phyloP scores from a whole-genome alignment of 2,113 vertebrate species.

The Cercocebus atys region DNA sequence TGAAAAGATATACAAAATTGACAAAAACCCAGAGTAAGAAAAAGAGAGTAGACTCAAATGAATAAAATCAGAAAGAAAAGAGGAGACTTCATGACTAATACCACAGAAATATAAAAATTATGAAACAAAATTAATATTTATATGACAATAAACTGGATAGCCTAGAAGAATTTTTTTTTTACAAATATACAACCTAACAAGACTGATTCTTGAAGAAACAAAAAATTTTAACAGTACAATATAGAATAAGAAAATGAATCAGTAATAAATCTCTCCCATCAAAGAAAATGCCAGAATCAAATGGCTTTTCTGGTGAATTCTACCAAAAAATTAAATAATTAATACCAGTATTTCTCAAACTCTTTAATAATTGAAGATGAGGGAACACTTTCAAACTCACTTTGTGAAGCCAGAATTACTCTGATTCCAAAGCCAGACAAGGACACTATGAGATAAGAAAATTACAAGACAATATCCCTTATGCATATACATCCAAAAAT shows the following conservation, averaged over 20 bases:
- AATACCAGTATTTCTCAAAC: background rate
- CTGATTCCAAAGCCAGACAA: no score
- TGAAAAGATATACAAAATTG: background rate
- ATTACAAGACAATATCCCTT: no score
- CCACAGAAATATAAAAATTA: background rate
- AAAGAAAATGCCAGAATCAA: background rate
- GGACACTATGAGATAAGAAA: no score
- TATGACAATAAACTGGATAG: background rate
- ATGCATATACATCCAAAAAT: no score
- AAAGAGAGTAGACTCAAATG: background rate
- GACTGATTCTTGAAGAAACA: background rate
- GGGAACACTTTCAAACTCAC: background rate
- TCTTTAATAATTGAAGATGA: background rate
- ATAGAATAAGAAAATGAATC: background rate
- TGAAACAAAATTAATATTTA: background rate
- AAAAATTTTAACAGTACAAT: background rate
- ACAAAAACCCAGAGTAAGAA: background rate
- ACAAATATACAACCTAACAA: background rate
- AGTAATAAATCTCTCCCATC: background rate
- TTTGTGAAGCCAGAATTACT: background rate
- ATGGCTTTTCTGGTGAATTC: background rate
- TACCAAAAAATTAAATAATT: background rate
- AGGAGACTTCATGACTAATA: background rate
- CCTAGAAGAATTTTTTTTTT: background rate
- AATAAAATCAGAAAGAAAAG: background rate